Percentiles rank a stretch among this genome's conserved stretches.
phyloP scores from a whole-genome alignment of 2,113 vertebrate species.

The Rhinopomastus cyanomelas region DNA sequence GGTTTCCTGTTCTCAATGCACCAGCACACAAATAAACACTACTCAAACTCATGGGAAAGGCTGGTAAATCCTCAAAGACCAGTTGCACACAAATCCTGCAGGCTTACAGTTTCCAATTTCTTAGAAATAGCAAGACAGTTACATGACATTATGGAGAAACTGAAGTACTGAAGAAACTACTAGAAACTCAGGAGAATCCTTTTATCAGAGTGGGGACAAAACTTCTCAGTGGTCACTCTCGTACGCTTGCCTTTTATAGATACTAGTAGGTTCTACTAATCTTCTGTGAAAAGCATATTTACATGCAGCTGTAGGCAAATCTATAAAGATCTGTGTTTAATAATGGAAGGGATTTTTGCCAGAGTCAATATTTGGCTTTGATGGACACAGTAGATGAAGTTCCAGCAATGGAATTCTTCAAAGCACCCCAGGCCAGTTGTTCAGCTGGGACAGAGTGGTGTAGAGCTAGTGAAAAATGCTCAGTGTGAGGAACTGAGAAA shows the following conservation, averaged over 20 bases:
- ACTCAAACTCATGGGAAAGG: background rate
- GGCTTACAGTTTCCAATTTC: background rate
- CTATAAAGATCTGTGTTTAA: constrained; percentile 37
- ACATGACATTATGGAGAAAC: background rate
- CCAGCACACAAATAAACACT: background rate
- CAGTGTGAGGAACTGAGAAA: background rate
- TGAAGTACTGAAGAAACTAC: background rate
- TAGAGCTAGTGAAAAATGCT: background rate
- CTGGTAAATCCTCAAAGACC: background rate
- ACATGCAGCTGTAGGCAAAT: constrained; percentile 12
- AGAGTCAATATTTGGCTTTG: constrained; percentile 34
- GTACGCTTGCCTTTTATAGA: background rate
- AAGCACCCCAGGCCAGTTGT: background rate
- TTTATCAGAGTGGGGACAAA: background rate
- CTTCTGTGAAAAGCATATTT: constrained; percentile 33
- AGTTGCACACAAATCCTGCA: background rate
- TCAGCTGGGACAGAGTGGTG: background rate
- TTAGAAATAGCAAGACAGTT: background rate
- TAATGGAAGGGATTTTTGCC: constrained; percentile 4
- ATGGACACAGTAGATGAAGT: background rate
- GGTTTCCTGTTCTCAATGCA: background rate
- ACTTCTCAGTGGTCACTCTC: background rate
- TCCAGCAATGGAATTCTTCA: background rate
- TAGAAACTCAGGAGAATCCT: background rate
- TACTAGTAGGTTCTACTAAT: background rate